phyloP scores from a whole-genome alignment of 2,888 invertebrate genomes.

The Andrena praecox region DNA sequence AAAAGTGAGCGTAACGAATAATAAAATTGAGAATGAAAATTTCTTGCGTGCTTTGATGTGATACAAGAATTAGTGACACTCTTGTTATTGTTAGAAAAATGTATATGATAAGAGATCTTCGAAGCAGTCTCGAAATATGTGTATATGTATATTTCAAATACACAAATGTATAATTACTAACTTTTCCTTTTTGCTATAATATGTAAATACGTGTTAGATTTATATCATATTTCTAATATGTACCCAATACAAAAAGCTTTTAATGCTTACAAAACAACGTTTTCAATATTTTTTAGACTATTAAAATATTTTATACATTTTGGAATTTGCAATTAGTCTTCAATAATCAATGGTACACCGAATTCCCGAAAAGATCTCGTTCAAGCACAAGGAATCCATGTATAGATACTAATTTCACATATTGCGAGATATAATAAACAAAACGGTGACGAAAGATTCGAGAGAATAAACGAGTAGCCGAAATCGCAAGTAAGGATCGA shows the following conservation, averaged over 20 bases:
- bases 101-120: constrained; percentile 75
- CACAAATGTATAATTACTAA: constrained; percentile 78
- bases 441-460: constrained; percentile 26
- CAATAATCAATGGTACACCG: constrained; percentile 13
- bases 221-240: constrained; percentile 75
- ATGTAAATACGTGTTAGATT: constrained; percentile 78
- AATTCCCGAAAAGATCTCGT: constrained; percentile 26
- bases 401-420: constrained; percentile 30
- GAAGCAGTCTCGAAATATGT: constrained; percentile 74
- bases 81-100: constrained; percentile 63
- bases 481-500: constrained; percentile 24
- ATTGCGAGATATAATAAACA: constrained; percentile 38
- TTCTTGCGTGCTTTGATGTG: constrained; percentile 54
- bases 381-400: constrained; percentile 20
- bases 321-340: constrained; percentile 47
- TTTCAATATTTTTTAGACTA: constrained; percentile 28
- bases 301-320: constrained; percentile 45
- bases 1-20: constrained; percentile 49
- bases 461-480: constrained; percentile 32
- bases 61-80: constrained; percentile 69
- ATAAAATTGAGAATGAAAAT: constrained; percentile 54
- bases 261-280: constrained; percentile 57
- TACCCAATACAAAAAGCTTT: constrained; percentile 62
- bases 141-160: constrained; percentile 72
- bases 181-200: constrained; percentile 69